Evolutionary conservation across 2,113 vertebrate species (phyloP), one percentile per base, ranked within the genome.

Genomic region (Scolopax mira): DNA sequence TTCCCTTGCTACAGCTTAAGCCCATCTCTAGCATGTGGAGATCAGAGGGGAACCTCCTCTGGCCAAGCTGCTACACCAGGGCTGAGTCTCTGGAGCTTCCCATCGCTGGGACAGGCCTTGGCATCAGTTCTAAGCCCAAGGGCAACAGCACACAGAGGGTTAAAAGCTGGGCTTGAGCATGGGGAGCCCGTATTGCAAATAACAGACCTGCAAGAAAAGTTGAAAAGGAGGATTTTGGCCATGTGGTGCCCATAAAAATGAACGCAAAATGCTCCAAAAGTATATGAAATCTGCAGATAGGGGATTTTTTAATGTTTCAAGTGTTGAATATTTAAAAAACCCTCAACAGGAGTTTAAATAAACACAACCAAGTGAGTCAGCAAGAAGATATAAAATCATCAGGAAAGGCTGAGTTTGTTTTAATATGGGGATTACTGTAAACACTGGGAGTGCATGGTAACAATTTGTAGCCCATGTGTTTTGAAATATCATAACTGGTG

Each of bases 371-470:
- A 94, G 61, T 33, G 91, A 85, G 94, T 93, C 93, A 89, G 90
- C 81, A 51, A 91, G 73, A 95, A 97, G 93, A 95, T 93, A 73
- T 90, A 96, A 97, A 97, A 96, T 80, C 91, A 95, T 95, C 91
- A 94, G 94, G 93, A 94, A 95, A 96, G 91, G 92, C 90, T 70
- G 84, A 93, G 93, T 98, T 98, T 97, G 97, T 97, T 97, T 96
- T 97, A 95, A 88, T 92, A 33, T 42, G 41, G 90, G 94, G 94
- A 95, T 95, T 91, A 96, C 90, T 92, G 93, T 95, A 96, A 96
- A 97, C 90, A 93, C 97, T 54, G 30, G 24, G 96, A 85, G 96
- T 71, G 96, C 98, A 92, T 98, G 98, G 97, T 97, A 98, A 97
- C 96, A 96, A 97, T 97, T 97, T 96, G 94, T 88, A 94, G 91